A percentile compares a stretch with the other conserved stretches of the same genome.
Conservation (phyloP, 2,113 vertebrate species). For the Cinclus cinclus region DNA sequence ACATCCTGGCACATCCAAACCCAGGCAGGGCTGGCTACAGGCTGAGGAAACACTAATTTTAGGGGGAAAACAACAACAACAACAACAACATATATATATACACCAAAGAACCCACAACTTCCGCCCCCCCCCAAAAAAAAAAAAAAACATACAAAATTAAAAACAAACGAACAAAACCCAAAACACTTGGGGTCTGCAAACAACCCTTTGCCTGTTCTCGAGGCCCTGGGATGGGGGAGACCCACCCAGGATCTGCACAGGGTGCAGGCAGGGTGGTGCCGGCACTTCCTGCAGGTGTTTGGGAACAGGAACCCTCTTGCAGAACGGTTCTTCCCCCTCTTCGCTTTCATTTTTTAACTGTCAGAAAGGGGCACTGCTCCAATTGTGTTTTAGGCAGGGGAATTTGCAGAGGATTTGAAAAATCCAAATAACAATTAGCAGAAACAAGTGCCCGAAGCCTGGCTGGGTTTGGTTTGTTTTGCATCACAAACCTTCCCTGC, state of each 20-base stretch:
- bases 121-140: no score
- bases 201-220: neutral
- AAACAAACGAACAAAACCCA: no score
- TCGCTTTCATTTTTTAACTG: neutral
- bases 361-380: neutral
- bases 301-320: neutral
- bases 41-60: accelerated
- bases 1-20: neutral
- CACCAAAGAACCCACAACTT: no score
- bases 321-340: neutral
- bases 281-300: neutral
- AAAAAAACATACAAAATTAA: no score
- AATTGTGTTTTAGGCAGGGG: neutral
- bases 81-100: no score
- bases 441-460: neutral
- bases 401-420: conserved; percentile 21
- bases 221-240: neutral
- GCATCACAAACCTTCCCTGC: neutral
- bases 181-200: accelerated
- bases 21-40: neutral
- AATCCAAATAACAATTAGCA: neutral
- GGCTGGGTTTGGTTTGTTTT: neutral
- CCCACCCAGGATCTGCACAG: neutral
- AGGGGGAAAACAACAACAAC: no score
- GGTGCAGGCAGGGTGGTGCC: neutral